Conservation (phyloP, 2,113 vertebrate genomes). For the Syngnathus floridae region DNA sequence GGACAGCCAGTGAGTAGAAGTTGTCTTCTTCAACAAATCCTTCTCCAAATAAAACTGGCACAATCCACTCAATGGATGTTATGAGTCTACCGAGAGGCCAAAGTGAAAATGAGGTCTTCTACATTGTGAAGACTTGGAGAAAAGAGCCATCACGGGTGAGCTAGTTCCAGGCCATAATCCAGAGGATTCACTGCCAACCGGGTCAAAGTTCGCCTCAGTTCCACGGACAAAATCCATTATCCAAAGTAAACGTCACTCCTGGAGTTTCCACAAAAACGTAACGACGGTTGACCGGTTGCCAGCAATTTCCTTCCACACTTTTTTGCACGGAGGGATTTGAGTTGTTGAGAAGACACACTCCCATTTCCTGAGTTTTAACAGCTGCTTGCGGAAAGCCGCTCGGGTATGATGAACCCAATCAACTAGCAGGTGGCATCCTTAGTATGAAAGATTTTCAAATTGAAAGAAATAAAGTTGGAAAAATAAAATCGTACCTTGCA, state of each 20-base stretch:
- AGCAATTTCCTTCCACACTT: conserved; percentile 31
- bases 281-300: conserved; percentile 8
- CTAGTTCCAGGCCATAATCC: conserved; percentile 14
- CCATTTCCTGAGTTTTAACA: conserved; percentile 13
- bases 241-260: conserved; percentile 29
- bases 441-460: neutral
- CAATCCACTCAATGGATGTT: neutral
- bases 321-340: conserved; percentile 10
- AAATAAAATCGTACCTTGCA: conserved; percentile 51
- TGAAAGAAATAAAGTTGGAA: too few species aligned
- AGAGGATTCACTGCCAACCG: conserved; percentile 20
- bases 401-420: too few species aligned
- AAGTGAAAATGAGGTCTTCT: neutral
- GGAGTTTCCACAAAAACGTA: conserved; percentile 29
- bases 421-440: conserved; percentile 1
- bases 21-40: neutral
- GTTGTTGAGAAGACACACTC: conserved; percentile 10
- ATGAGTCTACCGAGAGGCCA: neutral
- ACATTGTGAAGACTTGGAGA: neutral
- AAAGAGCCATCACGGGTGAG: conserved; percentile 6
- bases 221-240: conserved; percentile 24
- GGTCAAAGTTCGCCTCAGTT: conserved; percentile 14
- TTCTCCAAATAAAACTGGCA: neutral
- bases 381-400: neutral
- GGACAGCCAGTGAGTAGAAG: too few species aligned